These are phyloP conservation scores for Eptesicus fuscus DNA, from an alignment of 2,113 vertebrate genomes.

Conservation along the genomic window DNA sequence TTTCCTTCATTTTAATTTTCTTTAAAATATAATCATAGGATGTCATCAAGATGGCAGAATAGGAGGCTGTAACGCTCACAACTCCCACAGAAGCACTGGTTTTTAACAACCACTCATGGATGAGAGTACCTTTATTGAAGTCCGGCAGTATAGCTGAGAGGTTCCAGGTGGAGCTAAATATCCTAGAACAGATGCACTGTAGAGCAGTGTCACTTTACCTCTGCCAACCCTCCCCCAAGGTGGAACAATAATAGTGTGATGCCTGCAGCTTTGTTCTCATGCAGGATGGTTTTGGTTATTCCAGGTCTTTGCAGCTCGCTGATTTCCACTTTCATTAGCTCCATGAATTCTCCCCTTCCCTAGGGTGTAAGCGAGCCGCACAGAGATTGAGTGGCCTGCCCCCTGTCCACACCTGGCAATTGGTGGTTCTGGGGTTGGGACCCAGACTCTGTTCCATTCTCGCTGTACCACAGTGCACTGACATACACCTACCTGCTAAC, in stretches of 20 bases:
- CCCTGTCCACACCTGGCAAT: background rate
- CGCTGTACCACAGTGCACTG: background rate
- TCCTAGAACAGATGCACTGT: background rate
- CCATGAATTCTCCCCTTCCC: background rate
- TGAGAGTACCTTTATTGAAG: background rate
- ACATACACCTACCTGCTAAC: background rate
- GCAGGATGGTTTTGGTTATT: background rate
- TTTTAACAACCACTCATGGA: background rate
- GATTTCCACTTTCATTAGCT: background rate
- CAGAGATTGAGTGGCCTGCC: background rate
- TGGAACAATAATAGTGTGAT: background rate
- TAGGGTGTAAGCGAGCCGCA: background rate
- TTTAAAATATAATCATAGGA: constrained; percentile 15
- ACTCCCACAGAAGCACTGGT: background rate
- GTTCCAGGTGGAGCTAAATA: background rate
- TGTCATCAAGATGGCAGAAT: background rate
- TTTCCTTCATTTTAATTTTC: background rate
- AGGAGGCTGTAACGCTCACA: background rate
- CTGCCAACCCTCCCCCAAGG: background rate
- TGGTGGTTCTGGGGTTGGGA: background rate
- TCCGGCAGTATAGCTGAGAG: background rate
- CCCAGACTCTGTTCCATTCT: background rate
- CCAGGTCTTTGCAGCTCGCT: background rate
- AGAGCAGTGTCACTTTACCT: background rate
- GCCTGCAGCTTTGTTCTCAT: background rate